Evolutionary conservation across 2,888 invertebrate genomes (phyloP).

Genomic region (Isoperla grammatica): DNA sequence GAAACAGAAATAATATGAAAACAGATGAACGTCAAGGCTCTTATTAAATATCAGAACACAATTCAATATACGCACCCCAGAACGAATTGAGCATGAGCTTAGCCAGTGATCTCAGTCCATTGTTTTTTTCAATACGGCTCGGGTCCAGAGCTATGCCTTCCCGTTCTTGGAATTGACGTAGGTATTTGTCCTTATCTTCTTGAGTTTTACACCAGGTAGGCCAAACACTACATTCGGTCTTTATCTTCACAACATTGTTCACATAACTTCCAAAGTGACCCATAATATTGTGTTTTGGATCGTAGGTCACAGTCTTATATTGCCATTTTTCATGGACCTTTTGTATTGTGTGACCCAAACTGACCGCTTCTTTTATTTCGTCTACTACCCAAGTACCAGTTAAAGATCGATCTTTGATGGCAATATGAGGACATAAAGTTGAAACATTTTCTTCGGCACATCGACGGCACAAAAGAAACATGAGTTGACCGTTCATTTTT

Average conservation of each 20-base stretch:
- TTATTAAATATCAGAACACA: too few relatives aligned
- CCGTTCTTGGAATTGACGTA: constrained; percentile 23
- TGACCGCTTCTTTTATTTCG: constrained; percentile 37
- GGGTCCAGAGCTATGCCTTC: constrained; percentile 24
- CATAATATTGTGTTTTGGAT: constrained; percentile 36
- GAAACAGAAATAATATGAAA: too few relatives aligned
- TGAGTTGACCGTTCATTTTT: background rate
- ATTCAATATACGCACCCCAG: too few relatives aligned
- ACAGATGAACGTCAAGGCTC: too few relatives aligned
- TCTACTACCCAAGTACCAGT: constrained; percentile 39
- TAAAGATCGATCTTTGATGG: constrained; percentile 30
- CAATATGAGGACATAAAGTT: background rate
- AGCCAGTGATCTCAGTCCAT: constrained; percentile 27
- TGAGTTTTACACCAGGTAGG: constrained; percentile 31
- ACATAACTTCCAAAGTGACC: too few relatives aligned
- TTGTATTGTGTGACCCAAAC: background rate
- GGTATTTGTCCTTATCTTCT: constrained; percentile 21
- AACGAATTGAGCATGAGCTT: constrained; percentile 33
- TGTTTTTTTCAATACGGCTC: constrained; percentile 25
- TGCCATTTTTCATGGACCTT: constrained; percentile 30
- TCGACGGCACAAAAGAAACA: background rate
- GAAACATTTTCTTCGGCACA: background rate
- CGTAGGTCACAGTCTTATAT: constrained; percentile 39
- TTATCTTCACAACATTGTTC: constrained; percentile 28
- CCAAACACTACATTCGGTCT: constrained; percentile 36